Base-by-base conservation (phyloP, 2,797 vertebrate genomes). In the Pampus argenteus region DNA sequence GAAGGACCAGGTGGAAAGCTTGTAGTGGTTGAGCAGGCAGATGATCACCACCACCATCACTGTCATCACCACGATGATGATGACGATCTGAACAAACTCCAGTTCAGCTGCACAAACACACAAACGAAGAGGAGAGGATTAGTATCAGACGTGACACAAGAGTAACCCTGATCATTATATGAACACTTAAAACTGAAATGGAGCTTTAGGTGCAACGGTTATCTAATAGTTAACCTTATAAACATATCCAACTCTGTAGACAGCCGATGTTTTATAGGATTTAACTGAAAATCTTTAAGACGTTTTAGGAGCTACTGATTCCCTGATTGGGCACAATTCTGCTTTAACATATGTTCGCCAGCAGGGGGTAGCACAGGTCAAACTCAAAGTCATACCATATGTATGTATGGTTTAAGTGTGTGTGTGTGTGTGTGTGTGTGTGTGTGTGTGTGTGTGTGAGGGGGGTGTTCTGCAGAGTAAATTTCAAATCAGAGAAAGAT, bases 21-120 rank as follows among this genome's bases (percentile, higher is more conserved):
- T 97, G 94, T 98, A 97, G 92, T 97, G 96, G 90, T 96, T 97
- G 91, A 98, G 93, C 91, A 98, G 91, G 92, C 93, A 98, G 91
- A 98, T 94, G 85, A 98, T 95, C 76, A 97, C 96, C 85, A 98
- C 95, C 66, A 98, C 96, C 96, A 98, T 98, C 93, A 97, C 96
- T 15, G 96, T 97, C 93, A 97, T 96, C 89, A 97, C 97, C 90
- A 97, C 96, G 5, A 98, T 95, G 78, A 98, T 96, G 85, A 98
- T 95, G 92, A 97, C 91, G 83, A 98, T 96, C 91, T 98, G 97
- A 92, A 98, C 95, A 81, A 97, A 97, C 93, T 93, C 91, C 88
- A 93, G 91, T 92, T 93, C 92, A 92, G 92, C 92, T 93, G 87
- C 63, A 75, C 28, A 83, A 67, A 79, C 66, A 83, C 72, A 82